Evolutionary conservation across 1,140 invertebrate species (phyloP).

Genomic region (Leptinotarsa texana): DNA sequence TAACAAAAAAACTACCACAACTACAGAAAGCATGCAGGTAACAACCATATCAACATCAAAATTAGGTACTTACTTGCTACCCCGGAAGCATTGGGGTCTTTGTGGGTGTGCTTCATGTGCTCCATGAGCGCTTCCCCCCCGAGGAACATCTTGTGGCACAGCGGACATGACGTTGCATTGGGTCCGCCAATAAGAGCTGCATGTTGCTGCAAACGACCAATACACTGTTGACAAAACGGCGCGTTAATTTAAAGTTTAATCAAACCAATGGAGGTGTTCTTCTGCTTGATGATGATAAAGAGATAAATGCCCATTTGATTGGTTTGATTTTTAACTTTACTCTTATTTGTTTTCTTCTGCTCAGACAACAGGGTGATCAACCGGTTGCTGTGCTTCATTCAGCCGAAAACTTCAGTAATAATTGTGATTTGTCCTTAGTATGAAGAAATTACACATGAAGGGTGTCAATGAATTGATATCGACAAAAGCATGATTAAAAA

Average conservation of each 20-base stretch:
- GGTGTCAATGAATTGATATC: too few relatives aligned
- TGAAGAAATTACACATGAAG: too few relatives aligned
- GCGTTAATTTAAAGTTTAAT: constrained; percentile 50
- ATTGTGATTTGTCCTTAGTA: too few relatives aligned
- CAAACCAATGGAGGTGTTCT: constrained; percentile 41
- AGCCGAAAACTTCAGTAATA: too few relatives aligned
- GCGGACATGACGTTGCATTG: constrained; percentile 85
- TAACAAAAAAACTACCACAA: neutral
- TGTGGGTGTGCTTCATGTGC: constrained; percentile 94
- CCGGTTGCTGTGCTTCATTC: too few relatives aligned
- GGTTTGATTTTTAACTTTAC: constrained; percentile 43
- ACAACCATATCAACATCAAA: constrained; percentile 18
- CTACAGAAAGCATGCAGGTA: neutral
- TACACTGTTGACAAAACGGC: constrained; percentile 56
- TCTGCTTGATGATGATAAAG: constrained; percentile 17
- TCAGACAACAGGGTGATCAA: neutral
- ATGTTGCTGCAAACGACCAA: constrained; percentile 83
- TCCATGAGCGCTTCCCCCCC: constrained; percentile 87
- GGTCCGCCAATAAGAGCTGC: constrained; percentile 87
- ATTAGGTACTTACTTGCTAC: constrained; percentile 81
- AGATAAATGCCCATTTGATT: constrained; percentile 28
- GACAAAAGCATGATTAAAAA: too few relatives aligned
- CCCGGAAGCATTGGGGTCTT: constrained; percentile 85
- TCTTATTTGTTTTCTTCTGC: neutral
- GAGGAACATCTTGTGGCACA: constrained; percentile 92